These are phyloP conservation scores for Deroptyus accipitrinus DNA, from an alignment of 2,113 vertebrate genomes.

Conservation along the genomic window DNA sequence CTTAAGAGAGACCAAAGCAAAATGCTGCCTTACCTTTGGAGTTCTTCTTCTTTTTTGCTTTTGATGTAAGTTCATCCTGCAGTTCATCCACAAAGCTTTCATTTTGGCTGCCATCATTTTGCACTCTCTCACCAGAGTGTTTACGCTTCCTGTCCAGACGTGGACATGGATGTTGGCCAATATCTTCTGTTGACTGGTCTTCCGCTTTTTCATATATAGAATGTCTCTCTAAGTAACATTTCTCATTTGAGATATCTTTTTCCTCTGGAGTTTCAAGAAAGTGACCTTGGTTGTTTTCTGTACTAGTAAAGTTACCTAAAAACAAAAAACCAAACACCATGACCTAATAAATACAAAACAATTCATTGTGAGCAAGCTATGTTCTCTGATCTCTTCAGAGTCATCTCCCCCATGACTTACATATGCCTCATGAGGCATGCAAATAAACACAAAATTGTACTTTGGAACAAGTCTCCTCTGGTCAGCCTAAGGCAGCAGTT, in stretches of 20 bases:
- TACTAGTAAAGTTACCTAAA: conserved; percentile 69
- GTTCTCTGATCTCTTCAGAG: background rate
- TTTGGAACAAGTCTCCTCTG: background rate
- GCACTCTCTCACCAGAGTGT: conserved; percentile 71
- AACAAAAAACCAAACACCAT: conserved; percentile 15
- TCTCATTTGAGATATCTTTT: conserved; percentile 70
- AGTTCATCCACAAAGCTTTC: conserved; percentile 72
- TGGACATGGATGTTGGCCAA: conserved; percentile 68
- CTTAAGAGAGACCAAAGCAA: conserved; percentile 35
- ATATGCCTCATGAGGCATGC: background rate
- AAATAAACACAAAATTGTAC: background rate
- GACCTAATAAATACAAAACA: conserved; percentile 36
- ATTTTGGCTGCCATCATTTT: conserved; percentile 71
- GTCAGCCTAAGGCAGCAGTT: background rate
- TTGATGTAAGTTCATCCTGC: conserved; percentile 73
- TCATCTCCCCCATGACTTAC: background rate
- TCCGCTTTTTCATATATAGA: conserved; percentile 58
- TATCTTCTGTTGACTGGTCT: conserved; percentile 63
- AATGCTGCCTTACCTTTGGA: conserved; percentile 79
- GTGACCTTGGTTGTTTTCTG: conserved; percentile 68
- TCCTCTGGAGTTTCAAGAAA: conserved; percentile 68
- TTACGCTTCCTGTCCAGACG: conserved; percentile 82
- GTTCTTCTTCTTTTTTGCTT: conserved; percentile 79
- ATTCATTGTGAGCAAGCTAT: background rate
- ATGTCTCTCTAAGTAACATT: conserved; percentile 73